Conservation (phyloP, 2,888 invertebrate species). For the Loripinus fragilis region DNA sequence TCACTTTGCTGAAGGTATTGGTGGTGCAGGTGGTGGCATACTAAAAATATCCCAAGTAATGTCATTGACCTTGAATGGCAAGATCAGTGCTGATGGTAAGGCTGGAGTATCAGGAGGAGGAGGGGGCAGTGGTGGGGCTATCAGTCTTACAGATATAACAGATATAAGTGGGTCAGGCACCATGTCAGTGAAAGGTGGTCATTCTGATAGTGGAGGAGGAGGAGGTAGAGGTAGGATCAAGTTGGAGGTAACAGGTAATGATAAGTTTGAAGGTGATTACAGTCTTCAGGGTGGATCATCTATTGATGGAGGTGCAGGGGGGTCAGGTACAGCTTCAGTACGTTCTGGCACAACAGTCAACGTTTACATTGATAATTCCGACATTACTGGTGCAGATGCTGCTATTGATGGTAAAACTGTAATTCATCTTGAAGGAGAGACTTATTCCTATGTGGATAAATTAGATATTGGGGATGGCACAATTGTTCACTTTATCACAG, state of each 20-base stretch:
- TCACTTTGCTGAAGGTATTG: conserved; percentile 42
- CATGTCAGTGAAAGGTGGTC: conserved; percentile 62
- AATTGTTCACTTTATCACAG: conserved; percentile 45
- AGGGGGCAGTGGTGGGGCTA: conserved; percentile 70
- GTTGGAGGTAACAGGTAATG: conserved; percentile 49
- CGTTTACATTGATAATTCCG: conserved; percentile 53
- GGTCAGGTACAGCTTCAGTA: conserved; percentile 67
- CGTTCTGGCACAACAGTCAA: conserved; percentile 37
- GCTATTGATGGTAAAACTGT: conserved; percentile 51
- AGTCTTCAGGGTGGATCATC: conserved; percentile 63
- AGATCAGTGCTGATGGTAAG: conserved; percentile 63
- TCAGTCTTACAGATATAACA: conserved; percentile 34
- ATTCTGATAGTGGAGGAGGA: conserved; percentile 58
- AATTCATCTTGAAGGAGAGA: conserved; percentile 45
- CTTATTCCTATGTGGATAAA: conserved; percentile 44
- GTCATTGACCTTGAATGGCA: conserved; percentile 61
- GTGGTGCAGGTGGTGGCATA: conserved; percentile 64
- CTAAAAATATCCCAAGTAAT: conserved; percentile 41
- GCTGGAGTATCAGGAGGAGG: conserved; percentile 55
- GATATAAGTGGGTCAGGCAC: conserved; percentile 61
- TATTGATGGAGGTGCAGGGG: conserved; percentile 57
- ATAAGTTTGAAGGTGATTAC: conserved; percentile 63
- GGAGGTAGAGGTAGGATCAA: conserved; percentile 71
- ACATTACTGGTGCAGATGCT: conserved; percentile 39
- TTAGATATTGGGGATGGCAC: conserved; percentile 57